Conservation (phyloP, 92 coral and sea anemone species). For the Porites cylindrica region DNA sequence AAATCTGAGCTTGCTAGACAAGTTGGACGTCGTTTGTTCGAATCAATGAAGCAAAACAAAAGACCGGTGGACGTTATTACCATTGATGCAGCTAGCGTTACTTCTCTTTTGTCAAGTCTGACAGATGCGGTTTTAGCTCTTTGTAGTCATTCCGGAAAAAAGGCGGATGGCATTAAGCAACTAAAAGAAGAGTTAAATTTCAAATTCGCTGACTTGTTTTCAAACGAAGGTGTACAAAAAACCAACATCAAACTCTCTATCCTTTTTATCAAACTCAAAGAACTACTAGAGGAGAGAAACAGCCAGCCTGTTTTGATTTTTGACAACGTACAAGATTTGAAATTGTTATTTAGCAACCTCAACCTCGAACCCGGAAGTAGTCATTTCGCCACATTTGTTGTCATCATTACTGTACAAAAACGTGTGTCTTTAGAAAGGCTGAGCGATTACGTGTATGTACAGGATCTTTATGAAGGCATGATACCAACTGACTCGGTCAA, state of each 20-base stretch:
- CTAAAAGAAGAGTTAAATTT: conserved; percentile 66
- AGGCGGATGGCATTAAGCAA: conserved; percentile 54
- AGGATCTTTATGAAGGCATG: conserved; percentile 79
- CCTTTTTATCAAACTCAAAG: conserved; percentile 64
- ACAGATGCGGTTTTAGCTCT: conserved; percentile 70
- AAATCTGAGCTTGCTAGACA: conserved; percentile 93
- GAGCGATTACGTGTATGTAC: conserved; percentile 43
- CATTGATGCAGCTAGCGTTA: conserved; percentile 61
- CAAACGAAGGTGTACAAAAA: conserved; percentile 52
- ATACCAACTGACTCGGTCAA: conserved; percentile 57
- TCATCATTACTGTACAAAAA: conserved; percentile 67
- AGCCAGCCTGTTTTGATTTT: conserved; percentile 83
- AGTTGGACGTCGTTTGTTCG: conserved; percentile 68
- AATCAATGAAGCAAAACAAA: conserved; percentile 26
- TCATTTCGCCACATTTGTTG: conserved; percentile 55
- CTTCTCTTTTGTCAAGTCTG: conserved; percentile 66
- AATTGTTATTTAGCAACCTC: conserved; percentile 58
- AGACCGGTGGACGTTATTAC: conserved; percentile 80
- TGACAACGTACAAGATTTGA: conserved; percentile 76
- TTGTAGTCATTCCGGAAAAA: conserved; percentile 44
- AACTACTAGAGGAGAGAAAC: conserved; percentile 66
- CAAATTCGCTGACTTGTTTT: conserved; percentile 52
- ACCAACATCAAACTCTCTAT: conserved; percentile 55
- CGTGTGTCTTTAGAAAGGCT: conserved; percentile 66
- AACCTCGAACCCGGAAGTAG: conserved; percentile 78